These are phyloP conservation scores for Semibalanus balanoides DNA, from an alignment of 1,140 invertebrate genomes.

Conservation along the genomic window DNA sequence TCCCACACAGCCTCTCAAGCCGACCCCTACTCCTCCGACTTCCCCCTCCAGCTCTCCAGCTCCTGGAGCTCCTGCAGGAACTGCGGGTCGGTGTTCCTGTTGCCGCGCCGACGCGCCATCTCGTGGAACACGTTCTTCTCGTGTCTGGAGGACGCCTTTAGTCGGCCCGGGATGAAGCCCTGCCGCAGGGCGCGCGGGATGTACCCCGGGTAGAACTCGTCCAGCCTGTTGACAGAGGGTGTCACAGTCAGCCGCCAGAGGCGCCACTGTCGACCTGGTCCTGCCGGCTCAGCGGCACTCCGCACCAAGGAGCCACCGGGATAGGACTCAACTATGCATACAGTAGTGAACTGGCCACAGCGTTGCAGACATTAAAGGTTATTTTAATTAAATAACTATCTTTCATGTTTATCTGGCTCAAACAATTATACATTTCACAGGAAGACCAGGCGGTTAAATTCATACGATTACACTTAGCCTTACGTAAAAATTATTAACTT, in stretches of 20 bases:
- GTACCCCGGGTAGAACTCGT: not conserved
- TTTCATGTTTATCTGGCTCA: too few species aligned
- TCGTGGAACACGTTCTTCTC: constrained; percentile 4
- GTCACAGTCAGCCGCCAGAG: not conserved
- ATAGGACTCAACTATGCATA: too few species aligned
- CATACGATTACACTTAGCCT: too few species aligned
- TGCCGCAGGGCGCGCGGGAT: not conserved
- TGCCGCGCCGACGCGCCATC: not conserved
- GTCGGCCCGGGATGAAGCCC: not conserved
- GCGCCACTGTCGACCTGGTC: too few species aligned
- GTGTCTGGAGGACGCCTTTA: not conserved
- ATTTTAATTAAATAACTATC: too few species aligned
- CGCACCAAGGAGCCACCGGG: too few species aligned
- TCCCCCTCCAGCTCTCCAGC: not conserved
- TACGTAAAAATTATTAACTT: too few species aligned
- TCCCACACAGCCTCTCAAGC: not conserved
- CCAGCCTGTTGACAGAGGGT: not conserved
- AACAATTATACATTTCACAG: too few species aligned
- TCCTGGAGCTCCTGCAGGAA: not conserved
- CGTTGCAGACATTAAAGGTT: too few species aligned
- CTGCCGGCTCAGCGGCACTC: too few species aligned
- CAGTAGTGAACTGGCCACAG: too few species aligned
- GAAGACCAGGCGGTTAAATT: too few species aligned
- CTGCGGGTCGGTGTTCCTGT: not conserved
- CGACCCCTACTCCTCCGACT: not conserved